Conservation (phyloP, 2,888 invertebrate genomes). For the Troglohyphantes excavatus region DNA sequence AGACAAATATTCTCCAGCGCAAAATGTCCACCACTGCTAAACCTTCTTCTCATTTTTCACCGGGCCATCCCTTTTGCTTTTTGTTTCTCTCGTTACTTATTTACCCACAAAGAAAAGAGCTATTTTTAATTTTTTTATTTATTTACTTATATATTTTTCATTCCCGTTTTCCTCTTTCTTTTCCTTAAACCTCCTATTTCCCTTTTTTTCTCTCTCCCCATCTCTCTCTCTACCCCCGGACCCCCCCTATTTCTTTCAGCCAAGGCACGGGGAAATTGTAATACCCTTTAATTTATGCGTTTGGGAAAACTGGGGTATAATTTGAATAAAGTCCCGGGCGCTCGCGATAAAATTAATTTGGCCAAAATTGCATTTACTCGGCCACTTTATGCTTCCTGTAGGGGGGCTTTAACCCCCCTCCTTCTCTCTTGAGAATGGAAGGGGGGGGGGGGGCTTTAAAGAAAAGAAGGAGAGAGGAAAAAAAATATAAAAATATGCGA, state of each 20-base stretch:
- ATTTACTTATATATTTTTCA: slow-evolving; percentile 47
- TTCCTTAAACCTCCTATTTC: neutral
- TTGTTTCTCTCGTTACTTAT: slow-evolving; percentile 76
- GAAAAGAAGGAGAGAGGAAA: neutral
- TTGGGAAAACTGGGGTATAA: slow-evolving; percentile 72
- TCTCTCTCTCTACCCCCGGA: too few species aligned
- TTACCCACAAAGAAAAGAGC: slow-evolving; percentile 56
- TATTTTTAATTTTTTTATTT: slow-evolving; percentile 68
- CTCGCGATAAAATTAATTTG: slow-evolving; percentile 79
- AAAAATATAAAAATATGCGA: neutral
- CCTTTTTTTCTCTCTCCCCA: neutral
- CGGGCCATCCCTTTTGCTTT: slow-evolving; percentile 38
- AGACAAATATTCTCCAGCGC: slow-evolving; percentile 68
- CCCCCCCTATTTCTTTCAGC: too few species aligned
- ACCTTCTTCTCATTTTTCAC: slow-evolving; percentile 76
- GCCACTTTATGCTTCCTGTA: slow-evolving; percentile 77
- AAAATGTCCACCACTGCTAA: slow-evolving; percentile 74
- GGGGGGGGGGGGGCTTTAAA: slow-evolving; percentile 14
- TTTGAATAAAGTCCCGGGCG: slow-evolving; percentile 72
- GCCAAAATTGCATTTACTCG: slow-evolving; percentile 79
- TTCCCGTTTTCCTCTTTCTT: neutral
- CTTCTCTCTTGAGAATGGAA: slow-evolving; percentile 69
- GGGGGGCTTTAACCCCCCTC: slow-evolving; percentile 74
- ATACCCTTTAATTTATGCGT: slow-evolving; percentile 78
- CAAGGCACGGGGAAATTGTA: slow-evolving; percentile 38